Evolutionary conservation across 2,888 invertebrate genomes (phyloP), one percentile per base, ranked within the genome.

Genomic region (Apoda limacodes): DNA sequence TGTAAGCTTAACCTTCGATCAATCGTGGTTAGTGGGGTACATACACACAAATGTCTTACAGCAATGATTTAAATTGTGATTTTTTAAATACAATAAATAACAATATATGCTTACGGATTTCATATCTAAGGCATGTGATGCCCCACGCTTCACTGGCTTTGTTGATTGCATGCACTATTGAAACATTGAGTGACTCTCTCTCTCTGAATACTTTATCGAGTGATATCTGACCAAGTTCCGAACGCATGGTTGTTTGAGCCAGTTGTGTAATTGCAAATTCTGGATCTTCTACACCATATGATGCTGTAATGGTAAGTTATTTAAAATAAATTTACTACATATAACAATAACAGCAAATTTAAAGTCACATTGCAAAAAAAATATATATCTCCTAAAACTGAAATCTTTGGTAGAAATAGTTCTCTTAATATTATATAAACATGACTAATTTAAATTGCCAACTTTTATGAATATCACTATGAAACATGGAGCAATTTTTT

Each of bases 191-290:
- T 30, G 90, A 93, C 71, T 98, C 99, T 52, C 99, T 85, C 72
- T 99, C 99, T 39, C 93, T 83, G 63, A 99, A 99, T 9, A 99
- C 93, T 63, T 95, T 95, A 64, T 99, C 99, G 42, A 99, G 71
- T 1, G 92, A 87, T 68, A 99, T 99, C 82, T 97, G 98, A 34
- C 99, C 99, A 22, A 99, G 83, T 68, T 99, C 99, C 0, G 98
- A 98, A 60, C 99, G 87, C 99, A 99, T 99, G 1, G 99, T 99
- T 0, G 99, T 99, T 82, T 99, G 99, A 2, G 99, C 99, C 25
- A 99, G 76, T 70, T 99, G 98, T 1, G 98, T 98, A 37, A 99
- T 95, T 1, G 99, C 99, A 83, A 97, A 99, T 71, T 99, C 98
- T 1, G 98, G 96, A 78, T 99, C 98, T 74, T 98, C 98, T 6